phyloP scores from a whole-genome alignment of 2,113 vertebrate genomes.

The Scalopus aquaticus region DNA sequence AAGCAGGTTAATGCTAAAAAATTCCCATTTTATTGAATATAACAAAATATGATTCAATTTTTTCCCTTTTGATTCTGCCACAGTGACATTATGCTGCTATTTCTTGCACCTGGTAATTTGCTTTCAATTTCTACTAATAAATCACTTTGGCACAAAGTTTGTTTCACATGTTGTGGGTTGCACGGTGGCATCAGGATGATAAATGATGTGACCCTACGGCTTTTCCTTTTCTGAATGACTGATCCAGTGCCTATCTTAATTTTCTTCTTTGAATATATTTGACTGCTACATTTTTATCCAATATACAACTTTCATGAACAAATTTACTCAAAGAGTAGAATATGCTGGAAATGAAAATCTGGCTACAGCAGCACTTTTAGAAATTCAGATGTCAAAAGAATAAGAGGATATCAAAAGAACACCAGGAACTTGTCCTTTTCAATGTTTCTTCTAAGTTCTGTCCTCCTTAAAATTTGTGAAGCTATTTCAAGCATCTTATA shows the following conservation, averaged over 20 bases:
- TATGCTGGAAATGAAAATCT: not conserved
- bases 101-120: not conserved
- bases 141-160: not conserved
- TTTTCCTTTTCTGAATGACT: not conserved
- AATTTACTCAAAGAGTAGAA: not conserved
- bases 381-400: not conserved
- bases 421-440: not conserved
- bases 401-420: not conserved
- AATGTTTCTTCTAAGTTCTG: not conserved
- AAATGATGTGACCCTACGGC: not conserved
- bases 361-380: not conserved
- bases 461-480: not conserved
- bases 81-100: not conserved
- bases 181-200: not conserved
- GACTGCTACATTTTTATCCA: not conserved
- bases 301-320: not conserved
- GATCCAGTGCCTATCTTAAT: not conserved
- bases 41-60: not conserved
- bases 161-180: not conserved
- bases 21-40: not conserved
- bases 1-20: not conserved
- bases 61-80: not conserved
- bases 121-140: not conserved
- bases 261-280: conserved; percentile 19
- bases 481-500: not conserved